Conservation (phyloP, 2,888 invertebrate genomes). For the Conus canariensis region DNA sequence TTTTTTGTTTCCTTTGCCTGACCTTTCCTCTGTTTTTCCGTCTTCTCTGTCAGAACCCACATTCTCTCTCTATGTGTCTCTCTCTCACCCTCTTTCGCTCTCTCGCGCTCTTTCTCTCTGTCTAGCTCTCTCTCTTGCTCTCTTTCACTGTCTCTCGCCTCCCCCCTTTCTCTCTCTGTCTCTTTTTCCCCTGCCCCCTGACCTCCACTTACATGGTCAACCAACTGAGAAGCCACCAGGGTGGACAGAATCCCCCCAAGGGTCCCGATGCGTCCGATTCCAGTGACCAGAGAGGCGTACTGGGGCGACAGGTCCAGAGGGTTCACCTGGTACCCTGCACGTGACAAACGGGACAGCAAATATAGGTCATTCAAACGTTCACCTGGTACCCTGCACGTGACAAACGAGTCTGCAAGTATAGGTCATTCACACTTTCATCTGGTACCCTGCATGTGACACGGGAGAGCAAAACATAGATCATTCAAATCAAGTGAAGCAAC, state of each 20-base stretch:
- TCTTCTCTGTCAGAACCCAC: background rate
- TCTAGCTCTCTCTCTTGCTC: background rate
- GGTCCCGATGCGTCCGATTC: conserved; percentile 59
- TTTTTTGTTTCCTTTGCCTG: background rate
- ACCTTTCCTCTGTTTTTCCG: background rate
- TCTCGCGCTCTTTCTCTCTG: background rate
- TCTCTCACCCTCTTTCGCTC: background rate
- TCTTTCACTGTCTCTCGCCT: background rate
- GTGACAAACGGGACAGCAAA: too few relatives aligned
- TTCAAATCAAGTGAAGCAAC: too few relatives aligned
- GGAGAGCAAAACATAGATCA: too few relatives aligned
- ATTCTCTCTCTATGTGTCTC: background rate
- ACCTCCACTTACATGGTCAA: background rate
- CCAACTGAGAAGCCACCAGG: conserved; percentile 42
- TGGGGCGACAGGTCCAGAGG: conserved; percentile 65
- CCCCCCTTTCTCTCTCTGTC: background rate
- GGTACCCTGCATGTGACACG: conserved; percentile 56
- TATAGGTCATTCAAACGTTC: conserved; percentile 43
- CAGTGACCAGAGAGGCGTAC: conserved; percentile 61
- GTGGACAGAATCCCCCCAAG: conserved; percentile 60
- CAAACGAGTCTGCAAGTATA: too few relatives aligned
- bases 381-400: conserved; percentile 61
- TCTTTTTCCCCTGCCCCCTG: background rate
- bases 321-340: conserved; percentile 65
- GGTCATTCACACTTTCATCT: conserved; percentile 53